phyloP scores from a whole-genome alignment of 2,113 vertebrate species.

The Pseudorhombus dupliciocellatus region DNA sequence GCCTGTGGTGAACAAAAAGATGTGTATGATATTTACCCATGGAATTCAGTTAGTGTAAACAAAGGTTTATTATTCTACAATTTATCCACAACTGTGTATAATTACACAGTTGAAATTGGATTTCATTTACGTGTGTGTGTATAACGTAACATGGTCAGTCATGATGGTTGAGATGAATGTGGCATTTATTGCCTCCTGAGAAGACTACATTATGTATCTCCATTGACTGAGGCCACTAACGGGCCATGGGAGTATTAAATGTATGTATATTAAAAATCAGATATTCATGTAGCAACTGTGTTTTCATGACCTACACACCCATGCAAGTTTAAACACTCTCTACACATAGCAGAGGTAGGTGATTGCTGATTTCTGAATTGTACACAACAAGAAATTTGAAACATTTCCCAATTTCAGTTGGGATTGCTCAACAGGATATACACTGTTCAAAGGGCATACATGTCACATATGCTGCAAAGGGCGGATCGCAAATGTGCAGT shows the following conservation, averaged over 20 bases:
- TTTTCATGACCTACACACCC: neutral
- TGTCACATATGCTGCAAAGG: neutral
- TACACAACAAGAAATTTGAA: neutral
- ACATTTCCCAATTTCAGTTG: conserved; percentile 5
- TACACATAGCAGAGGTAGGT: no score
- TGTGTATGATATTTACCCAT: neutral
- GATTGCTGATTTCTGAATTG: neutral
- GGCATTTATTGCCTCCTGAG: conserved; percentile 9
- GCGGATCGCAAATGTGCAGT: conserved; percentile 20
- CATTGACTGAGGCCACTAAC: neutral
- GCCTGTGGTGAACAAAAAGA: neutral
- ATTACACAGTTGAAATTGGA: neutral
- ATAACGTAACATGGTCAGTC: neutral
- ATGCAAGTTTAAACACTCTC: neutral
- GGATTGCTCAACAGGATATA: neutral
- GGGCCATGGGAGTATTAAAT: neutral
- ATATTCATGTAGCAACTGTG: neutral
- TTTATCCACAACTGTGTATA: neutral
- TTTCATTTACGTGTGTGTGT: neutral
- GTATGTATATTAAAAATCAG: neutral
- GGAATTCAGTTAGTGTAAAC: neutral
- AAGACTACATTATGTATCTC: neutral
- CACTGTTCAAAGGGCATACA: conserved; percentile 6
- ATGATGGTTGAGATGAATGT: neutral
- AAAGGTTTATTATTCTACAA: neutral